Evolutionary conservation across 1,140 invertebrate genomes (phyloP), one percentile per base, ranked within the genome.

Genomic region (Apis cerana): DNA sequence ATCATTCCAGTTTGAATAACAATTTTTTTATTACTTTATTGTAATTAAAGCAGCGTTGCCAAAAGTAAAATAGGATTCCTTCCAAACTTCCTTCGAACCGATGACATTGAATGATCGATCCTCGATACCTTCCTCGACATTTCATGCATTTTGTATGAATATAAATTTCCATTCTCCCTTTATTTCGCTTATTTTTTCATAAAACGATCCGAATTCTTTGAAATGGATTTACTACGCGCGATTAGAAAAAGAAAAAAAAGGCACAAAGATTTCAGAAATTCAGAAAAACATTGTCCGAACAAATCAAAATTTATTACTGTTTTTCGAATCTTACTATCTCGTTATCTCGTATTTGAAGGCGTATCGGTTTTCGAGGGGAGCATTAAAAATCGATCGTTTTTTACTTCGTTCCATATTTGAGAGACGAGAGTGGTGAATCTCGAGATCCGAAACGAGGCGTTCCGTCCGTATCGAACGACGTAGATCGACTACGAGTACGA

Each of bases 101-200:
- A 75, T 10, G n/a, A 71, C 52, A 2, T 27, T 56, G 13, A 10
- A 12, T 27, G n/a, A 61, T 61, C 72, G 58, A 75, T 27, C 58
- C 17, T 9, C n/a, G 2, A 27, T 19, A 27, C 58, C 1, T 59
- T 1, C 15, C n/a, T 15, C 33, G 5, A 27, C 27, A 33, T 71
- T 50, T 71, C 52, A 58, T 71, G 27, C 52, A 71, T 71, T 71
- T 71, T 71, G 27, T 54, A 50, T 3, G 58, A 75, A 61, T 56
- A 61, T 62, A 50, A 75, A 75, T 75, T 61, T 19, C 43, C 43
- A 17, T 10, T 15, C 21, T 59, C 27, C 21, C 7, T 61, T 50
- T 62, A 27, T 61, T 23, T 50, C 58, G 13, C 48, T 21, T 17
- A 13, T 62, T 62, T 23, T 61, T 48, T 0, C 50, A 8, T 33